These are phyloP conservation scores for Rhinogobio ventralis DNA, from an alignment of 2,797 vertebrate genomes.

Conservation along the genomic window DNA sequence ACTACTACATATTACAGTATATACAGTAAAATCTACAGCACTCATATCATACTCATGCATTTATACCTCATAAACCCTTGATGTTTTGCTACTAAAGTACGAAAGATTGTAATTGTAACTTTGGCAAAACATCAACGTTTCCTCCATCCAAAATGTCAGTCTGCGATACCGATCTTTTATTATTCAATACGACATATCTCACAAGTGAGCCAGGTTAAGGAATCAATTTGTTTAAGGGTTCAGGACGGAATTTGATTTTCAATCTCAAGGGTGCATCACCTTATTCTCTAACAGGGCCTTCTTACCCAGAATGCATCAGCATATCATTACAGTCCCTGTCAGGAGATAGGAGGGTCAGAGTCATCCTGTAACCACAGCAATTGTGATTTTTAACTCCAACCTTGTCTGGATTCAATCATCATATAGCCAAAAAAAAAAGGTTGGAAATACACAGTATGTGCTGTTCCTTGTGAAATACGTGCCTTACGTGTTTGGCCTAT, in stretches of 20 bases:
- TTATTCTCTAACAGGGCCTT: constrained; percentile 62
- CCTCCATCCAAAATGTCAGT: constrained; percentile 50
- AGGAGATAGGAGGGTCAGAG: constrained; percentile 48
- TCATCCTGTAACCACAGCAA: constrained; percentile 49
- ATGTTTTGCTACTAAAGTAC: neutral
- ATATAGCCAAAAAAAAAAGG: constrained; percentile 40
- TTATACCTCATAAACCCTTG: neutral
- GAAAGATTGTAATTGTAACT: neutral
- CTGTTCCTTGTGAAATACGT: neutral
- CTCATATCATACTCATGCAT: neutral
- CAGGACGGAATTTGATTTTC: constrained; percentile 68
- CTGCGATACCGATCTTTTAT: constrained; percentile 29
- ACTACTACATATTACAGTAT: neutral
- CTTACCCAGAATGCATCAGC: constrained; percentile 70
- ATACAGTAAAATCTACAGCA: neutral
- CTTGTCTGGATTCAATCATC: constrained; percentile 66
- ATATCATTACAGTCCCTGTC: constrained; percentile 48
- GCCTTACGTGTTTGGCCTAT: neutral
- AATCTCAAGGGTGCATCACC: constrained; percentile 67
- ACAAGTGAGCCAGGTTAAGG: constrained; percentile 62
- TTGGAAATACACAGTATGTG: neutral
- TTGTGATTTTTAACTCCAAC: constrained; percentile 67
- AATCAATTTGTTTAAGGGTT: constrained; percentile 71
- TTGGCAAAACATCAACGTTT: constrained; percentile 48
- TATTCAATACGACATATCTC: constrained; percentile 47